A percentile compares a stretch with the other conserved stretches of the same genome.
Evolutionary conservation across 2,797 vertebrate species (phyloP).

Genomic region (Zalophus californianus): DNA sequence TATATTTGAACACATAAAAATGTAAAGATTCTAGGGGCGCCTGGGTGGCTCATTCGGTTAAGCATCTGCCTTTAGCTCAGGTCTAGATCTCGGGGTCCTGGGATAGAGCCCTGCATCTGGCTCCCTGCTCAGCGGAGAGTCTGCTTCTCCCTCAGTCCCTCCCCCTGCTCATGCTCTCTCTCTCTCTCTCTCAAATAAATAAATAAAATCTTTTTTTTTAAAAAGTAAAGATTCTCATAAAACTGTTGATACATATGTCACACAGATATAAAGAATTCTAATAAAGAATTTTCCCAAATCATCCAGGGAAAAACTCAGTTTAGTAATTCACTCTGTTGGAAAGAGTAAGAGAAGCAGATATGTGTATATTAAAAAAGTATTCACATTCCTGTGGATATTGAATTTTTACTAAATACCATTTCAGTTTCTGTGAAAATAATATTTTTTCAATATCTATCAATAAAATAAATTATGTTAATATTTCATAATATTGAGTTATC

Average conservation of each 20-base stretch:
- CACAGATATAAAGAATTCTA: slow-evolving; percentile 29
- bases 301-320: not conserved
- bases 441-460: not conserved
- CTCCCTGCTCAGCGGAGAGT: no score
- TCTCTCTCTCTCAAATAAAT: no score
- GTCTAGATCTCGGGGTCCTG: no score
- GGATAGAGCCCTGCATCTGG: no score
- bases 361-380: not conserved
- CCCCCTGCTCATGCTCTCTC: no score
- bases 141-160: no score
- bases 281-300: not conserved
- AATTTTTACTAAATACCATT: slow-evolving; percentile 23
- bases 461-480: not conserved
- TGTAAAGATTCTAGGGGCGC: not conserved
- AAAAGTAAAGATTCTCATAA: slow-evolving; percentile 24
- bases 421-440: slow-evolving; percentile 26
- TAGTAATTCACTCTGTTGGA: not conserved
- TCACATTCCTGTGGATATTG: not conserved
- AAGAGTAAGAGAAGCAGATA: not conserved
- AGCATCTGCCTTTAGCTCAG: no score
- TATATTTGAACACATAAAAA: not conserved
- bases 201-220: not conserved
- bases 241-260: not conserved
- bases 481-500: not conserved
- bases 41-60: no score